Conservation (phyloP, 2,888 invertebrate species). For the Napeogenes sylphis region DNA sequence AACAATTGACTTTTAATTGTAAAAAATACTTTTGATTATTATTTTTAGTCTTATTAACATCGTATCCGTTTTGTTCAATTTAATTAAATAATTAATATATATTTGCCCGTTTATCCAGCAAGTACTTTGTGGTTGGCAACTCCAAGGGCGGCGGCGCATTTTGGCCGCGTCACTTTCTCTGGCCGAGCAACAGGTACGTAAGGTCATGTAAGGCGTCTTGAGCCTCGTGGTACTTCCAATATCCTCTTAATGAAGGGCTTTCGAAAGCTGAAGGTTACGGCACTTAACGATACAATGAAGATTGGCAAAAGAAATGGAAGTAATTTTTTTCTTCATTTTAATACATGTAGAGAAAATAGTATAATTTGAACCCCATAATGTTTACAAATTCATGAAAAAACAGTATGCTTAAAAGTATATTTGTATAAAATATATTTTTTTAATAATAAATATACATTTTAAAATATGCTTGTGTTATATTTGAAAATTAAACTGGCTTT, state of each 20-base stretch:
- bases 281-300: not conserved
- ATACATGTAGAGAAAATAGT: no score
- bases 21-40: no score
- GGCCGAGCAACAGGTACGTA: constrained; percentile 71
- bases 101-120: constrained; percentile 15
- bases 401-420: no score
- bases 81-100: not conserved
- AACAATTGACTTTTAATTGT: no score
- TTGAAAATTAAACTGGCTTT: no score
- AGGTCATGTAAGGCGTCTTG: constrained; percentile 52
- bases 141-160: constrained; percentile 57
- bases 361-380: no score
- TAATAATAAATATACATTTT: no score
- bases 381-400: no score
- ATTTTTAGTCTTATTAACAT: no score
- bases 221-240: constrained; percentile 23
- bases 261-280: not conserved
- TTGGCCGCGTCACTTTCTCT: constrained; percentile 62
- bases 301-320: not conserved
- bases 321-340: not conserved
- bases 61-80: no score
- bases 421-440: no score
- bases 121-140: constrained; percentile 44
- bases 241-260: constrained; percentile 8
- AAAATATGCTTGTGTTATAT: no score